Base-by-base conservation (phyloP, 2,113 vertebrate species). In the Marmota flaviventris region DNA sequence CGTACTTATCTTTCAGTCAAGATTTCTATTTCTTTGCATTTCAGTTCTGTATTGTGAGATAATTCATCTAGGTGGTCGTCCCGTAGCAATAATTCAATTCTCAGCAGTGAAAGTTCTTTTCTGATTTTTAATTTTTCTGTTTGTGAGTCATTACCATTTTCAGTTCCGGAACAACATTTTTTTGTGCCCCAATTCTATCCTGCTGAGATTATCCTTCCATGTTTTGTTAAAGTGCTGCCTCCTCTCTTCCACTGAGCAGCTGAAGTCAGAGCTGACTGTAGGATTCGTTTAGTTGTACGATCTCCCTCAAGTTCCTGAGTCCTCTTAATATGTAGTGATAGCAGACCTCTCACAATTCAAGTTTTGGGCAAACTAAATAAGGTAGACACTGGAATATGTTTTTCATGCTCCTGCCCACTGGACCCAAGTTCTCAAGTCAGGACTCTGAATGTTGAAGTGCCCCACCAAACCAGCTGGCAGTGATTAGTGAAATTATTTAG, bases 71-170 rank as follows among this genome's bases (percentile, higher is more conserved):
- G 39, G 29, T 45, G 37, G 22, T 85, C n/a, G 95, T 85, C 77
- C 69, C 39, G 91, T 5, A 93, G 48, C 11, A 83, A 34, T 78
- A 63, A 89, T 42, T 95, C 63, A 83, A 0, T 56, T n/a, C 27
- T 91, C 67, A 83, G 39, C 29, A 91, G 56, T 78, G 53, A 75
- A 96, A 82, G 63, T 69, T 53, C 22, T 42, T 39, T 93, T 79
- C 39, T 75, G 2, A 24, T 95, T 65, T 78, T 61, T 34, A 85
- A 22, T 12, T 89, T 95, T 91, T 96, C 53, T 91, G 32, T 73
- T 51, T 16, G 53, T 56, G 69, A 90, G 51, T 81, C 65, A 78
- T 78, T 70, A n/a, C 53, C 61, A 12, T 56, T 94, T 92, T 73
- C 45, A 45, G 5, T 88, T 91, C 63, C 51, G 27, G 14, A 8